These are phyloP conservation scores for Druon quercuslanigerum DNA, from an alignment of 1,140 invertebrate species.

Conservation along the genomic window DNA sequence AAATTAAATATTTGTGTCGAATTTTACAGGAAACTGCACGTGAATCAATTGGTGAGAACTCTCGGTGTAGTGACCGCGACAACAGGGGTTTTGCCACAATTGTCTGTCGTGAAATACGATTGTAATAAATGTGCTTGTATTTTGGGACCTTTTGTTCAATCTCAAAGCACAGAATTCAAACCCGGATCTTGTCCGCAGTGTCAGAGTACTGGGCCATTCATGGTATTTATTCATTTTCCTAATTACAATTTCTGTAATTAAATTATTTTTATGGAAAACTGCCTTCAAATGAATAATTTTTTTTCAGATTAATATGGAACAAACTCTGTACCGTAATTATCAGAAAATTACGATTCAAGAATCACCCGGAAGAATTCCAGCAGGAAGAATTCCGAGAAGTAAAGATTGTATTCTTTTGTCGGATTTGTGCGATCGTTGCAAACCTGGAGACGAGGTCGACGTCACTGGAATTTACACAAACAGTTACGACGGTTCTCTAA, in stretches of 20 bases:
- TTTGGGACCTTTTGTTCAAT: constrained; percentile 96
- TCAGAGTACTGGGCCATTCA: constrained; percentile 97
- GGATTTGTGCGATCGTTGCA: constrained; percentile 97
- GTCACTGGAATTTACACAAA: constrained; percentile 97
- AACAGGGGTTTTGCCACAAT: constrained; percentile 96
- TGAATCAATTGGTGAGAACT: constrained; percentile 96
- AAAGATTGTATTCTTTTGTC: constrained; percentile 97
- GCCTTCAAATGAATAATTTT: constrained; percentile 45
- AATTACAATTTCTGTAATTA: constrained; percentile 15
- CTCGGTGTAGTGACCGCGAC: constrained; percentile 96
- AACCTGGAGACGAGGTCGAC: constrained; percentile 99
- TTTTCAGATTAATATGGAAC: constrained; percentile 90
- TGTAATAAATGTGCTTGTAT: constrained; percentile 97
- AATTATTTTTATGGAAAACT: constrained; percentile 1
- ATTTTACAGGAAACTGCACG: constrained; percentile 89
- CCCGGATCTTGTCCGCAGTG: constrained; percentile 98
- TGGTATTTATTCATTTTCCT: constrained; percentile 78
- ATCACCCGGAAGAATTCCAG: constrained; percentile 93
- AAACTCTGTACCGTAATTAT: constrained; percentile 99
- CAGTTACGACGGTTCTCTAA: constrained; percentile 98
- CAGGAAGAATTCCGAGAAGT: constrained; percentile 97
- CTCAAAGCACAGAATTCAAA: constrained; percentile 94
- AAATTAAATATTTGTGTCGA: constrained; percentile 35
- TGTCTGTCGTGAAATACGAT: constrained; percentile 97
- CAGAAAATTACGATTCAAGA: constrained; percentile 99